Percentiles rank a stretch among this genome's conserved stretches.
These are phyloP conservation scores for Corticium candelabrum DNA, from an alignment of 37 sponge, comb jelly and placozoan genomes.

Conservation along the genomic window DNA sequence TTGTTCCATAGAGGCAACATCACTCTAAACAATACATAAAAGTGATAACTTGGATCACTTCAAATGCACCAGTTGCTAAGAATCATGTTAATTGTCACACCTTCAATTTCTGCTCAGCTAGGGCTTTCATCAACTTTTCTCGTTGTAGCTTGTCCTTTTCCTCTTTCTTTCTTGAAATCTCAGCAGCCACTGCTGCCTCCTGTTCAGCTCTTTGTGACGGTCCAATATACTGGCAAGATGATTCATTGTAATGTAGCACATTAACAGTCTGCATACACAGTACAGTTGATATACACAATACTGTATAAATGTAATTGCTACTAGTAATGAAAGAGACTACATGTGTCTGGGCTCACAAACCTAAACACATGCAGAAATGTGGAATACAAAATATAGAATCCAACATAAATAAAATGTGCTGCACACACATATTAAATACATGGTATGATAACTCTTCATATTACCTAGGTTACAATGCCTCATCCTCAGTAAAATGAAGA, in stretches of 20 bases:
- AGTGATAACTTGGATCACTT: background rate
- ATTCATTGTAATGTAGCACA: conserved; percentile 36
- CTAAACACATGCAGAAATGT: no score
- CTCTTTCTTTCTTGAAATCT: conserved; percentile 23
- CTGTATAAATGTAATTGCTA: no score
- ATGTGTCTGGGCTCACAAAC: no score
- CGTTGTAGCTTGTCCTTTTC: conserved; percentile 36
- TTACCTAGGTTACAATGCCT: no score
- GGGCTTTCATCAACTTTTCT: conserved; percentile 69
- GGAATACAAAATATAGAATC: no score
- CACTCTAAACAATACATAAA: background rate
- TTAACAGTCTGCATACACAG: conserved; percentile 50
- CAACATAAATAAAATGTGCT: no score
- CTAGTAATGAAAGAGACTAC: no score
- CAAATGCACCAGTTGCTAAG: no score
- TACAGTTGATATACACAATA: background rate
- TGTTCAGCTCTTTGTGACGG: conserved; percentile 47
- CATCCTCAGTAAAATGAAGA: no score
- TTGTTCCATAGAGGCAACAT: background rate
- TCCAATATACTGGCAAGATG: conserved; percentile 34
- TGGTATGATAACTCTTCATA: no score
- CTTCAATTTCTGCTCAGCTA: conserved; percentile 72
- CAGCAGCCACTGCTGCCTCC: conserved; percentile 17
- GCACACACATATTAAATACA: no score
- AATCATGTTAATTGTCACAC: conserved; percentile 34